These are phyloP conservation scores for Oostethus manadensis DNA, from an alignment of 2,113 vertebrate genomes.

Conservation along the genomic window DNA sequence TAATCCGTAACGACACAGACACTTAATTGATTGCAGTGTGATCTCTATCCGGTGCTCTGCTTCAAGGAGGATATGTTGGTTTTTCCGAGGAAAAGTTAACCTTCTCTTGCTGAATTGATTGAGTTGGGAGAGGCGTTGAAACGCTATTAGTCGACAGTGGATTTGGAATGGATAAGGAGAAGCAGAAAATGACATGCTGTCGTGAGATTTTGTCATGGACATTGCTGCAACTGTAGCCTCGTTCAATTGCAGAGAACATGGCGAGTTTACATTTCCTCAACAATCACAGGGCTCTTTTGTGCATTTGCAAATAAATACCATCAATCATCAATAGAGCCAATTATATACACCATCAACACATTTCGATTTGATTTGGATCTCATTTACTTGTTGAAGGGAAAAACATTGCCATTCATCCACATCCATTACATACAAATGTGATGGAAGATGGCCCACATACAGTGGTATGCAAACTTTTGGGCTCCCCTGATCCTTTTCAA, in stretches of 20 bases:
- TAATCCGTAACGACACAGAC: constrained; percentile 68
- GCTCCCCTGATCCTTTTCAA: too few relatives aligned
- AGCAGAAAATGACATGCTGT: constrained; percentile 25
- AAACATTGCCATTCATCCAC: too few relatives aligned
- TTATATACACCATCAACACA: constrained; percentile 1
- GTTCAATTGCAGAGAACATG: constrained; percentile 15
- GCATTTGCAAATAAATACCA: constrained; percentile 19
- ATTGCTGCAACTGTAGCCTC: neutral
- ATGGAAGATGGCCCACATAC: too few relatives aligned
- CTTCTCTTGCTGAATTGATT: constrained; percentile 52
- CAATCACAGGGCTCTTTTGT: constrained; percentile 23
- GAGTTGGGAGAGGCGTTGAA: constrained; percentile 21
- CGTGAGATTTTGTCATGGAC: constrained; percentile 41
- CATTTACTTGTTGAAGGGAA: too few relatives aligned
- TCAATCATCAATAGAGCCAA: constrained; percentile 18
- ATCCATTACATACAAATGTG: too few relatives aligned
- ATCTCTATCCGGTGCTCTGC: constrained; percentile 50
- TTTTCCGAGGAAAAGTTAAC: constrained; percentile 42
- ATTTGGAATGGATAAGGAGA: constrained; percentile 23
- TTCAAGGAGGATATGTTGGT: constrained; percentile 41
- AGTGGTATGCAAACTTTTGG: too few relatives aligned
- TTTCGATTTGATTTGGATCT: neutral
- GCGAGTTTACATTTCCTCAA: constrained; percentile 12
- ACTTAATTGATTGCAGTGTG: constrained; percentile 68
- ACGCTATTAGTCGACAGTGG: constrained; percentile 22